These are phyloP conservation scores for Amniataba percoides DNA, from an alignment of 2,797 vertebrate species.

Conservation along the genomic window DNA sequence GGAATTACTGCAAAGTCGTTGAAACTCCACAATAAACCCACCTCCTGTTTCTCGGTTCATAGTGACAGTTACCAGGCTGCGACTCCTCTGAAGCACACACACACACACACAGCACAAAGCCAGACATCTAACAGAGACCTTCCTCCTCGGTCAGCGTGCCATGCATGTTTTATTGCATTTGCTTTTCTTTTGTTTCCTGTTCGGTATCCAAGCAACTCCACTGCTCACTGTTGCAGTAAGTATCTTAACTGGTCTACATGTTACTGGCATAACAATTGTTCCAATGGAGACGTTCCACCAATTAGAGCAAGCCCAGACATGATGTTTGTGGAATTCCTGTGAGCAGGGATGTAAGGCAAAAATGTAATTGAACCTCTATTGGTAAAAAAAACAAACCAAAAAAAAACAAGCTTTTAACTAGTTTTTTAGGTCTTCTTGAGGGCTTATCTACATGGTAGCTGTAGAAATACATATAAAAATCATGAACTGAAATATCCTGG, in stretches of 20 bases:
- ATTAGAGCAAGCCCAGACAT: conserved; percentile 25
- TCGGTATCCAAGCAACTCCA: conserved; percentile 76
- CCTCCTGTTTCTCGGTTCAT: conserved; percentile 70
- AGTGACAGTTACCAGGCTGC: conserved; percentile 65
- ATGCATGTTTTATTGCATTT: conserved; percentile 79
- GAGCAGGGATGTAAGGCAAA: neutral
- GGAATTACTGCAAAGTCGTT: conserved; percentile 15
- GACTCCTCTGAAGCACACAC: conserved; percentile 29
- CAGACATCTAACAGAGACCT: conserved; percentile 52
- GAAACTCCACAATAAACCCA: conserved; percentile 31
- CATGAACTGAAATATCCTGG: too few relatives aligned
- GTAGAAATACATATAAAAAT: neutral
- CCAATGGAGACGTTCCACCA: neutral
- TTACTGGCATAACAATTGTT: conserved; percentile 42
- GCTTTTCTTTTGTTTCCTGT: conserved; percentile 72
- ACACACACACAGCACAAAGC: conserved; percentile 27
- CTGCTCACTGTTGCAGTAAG: conserved; percentile 42
- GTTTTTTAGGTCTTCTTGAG: neutral
- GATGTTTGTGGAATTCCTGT: conserved; percentile 19
- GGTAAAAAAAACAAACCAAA: neutral
- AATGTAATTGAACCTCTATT: neutral
- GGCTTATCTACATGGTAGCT: neutral
- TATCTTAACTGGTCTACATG: conserved; percentile 38
- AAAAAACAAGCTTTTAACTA: neutral
- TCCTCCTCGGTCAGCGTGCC: conserved; percentile 52